Conservation (phyloP, 1,140 invertebrate genomes). For the Platorchestia sp. region DNA sequence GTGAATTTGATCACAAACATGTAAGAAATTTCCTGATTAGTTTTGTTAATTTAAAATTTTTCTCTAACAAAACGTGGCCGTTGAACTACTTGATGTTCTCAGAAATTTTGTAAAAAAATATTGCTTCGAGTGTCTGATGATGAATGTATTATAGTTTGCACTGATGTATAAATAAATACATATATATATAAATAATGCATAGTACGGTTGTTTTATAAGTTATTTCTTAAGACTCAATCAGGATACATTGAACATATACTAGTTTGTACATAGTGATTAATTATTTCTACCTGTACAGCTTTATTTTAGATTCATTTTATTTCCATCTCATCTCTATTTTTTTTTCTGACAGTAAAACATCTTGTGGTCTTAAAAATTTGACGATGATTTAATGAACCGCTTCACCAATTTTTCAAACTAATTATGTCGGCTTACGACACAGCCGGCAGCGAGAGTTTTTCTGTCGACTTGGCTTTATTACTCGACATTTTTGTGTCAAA, state of each 20-base stretch:
- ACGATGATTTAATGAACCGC: too few species aligned
- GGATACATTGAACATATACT: conserved; percentile 50
- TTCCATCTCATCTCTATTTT: neutral
- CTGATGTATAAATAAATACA: neutral
- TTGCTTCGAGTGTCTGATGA: neutral
- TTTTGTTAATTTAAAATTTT: neutral
- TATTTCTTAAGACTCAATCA: conserved; percentile 21
- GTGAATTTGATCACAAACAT: neutral
- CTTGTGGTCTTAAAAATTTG: too few species aligned
- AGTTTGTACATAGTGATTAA: conserved; percentile 14
- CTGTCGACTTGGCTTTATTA: too few species aligned
- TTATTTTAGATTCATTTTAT: neutral
- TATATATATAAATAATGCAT: neutral
- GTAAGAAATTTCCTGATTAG: neutral
- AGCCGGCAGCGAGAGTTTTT: too few species aligned
- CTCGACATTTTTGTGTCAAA: too few species aligned
- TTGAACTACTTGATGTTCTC: neutral
- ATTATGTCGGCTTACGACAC: too few species aligned
- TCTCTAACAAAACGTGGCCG: neutral
- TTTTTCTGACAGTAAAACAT: neutral
- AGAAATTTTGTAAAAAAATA: neutral
- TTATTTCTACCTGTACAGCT: neutral
- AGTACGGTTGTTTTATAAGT: neutral
- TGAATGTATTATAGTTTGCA: neutral
- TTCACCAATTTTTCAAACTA: too few species aligned